Conservation (phyloP, 1,140 invertebrate species). For the Drosophila kanapiae region DNA sequence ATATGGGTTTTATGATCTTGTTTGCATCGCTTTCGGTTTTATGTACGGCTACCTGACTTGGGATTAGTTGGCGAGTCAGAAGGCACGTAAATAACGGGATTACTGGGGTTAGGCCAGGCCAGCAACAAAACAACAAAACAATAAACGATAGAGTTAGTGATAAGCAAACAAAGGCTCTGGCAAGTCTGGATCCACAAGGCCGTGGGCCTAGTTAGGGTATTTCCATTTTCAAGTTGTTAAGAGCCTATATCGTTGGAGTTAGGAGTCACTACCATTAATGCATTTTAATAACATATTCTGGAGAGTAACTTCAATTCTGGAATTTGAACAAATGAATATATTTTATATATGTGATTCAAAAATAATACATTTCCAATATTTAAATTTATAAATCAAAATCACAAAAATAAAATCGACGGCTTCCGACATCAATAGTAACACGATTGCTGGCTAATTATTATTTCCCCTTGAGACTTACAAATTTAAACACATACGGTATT, state of each 20-base stretch:
- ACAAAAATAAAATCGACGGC: too few relatives aligned
- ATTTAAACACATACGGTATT: too few relatives aligned
- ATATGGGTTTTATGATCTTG: constrained; percentile 56
- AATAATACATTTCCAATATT: too few relatives aligned
- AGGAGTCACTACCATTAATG: background rate
- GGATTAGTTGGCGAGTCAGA: background rate
- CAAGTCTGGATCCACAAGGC: background rate
- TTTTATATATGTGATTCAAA: too few relatives aligned
- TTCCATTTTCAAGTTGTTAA: background rate
- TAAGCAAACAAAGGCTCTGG: background rate
- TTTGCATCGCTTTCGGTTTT: constrained; percentile 27
- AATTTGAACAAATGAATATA: too few relatives aligned
- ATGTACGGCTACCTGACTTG: constrained; percentile 31
- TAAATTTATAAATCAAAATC: too few relatives aligned
- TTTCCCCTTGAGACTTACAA: too few relatives aligned
- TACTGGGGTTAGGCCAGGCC: constrained; percentile 14
- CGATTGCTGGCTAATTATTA: too few relatives aligned
- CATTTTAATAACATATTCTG: too few relatives aligned
- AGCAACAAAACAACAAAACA: constrained; percentile 1
- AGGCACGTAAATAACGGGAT: constrained; percentile 68
- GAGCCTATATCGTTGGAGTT: too few relatives aligned
- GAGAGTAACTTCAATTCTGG: too few relatives aligned
- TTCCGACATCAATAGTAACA: too few relatives aligned
- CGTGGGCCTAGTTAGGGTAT: background rate
- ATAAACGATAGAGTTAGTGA: background rate